Conservation (phyloP, 2,113 vertebrate species). For the Actenoides lindsayi region DNA sequence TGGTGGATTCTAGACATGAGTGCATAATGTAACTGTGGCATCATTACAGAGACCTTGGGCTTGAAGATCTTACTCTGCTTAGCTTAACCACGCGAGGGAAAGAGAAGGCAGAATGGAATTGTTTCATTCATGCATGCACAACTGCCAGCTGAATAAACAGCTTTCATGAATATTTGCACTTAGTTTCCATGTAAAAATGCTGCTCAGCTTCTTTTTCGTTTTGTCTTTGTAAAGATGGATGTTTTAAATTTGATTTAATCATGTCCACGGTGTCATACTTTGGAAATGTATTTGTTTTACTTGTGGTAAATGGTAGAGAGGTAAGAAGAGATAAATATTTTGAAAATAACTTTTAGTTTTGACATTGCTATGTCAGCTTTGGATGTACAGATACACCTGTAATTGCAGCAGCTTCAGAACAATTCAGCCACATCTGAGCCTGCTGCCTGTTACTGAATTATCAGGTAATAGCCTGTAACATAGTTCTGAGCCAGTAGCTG, state of each 20-base stretch:
- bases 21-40: not conserved
- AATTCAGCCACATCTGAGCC: not conserved
- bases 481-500: not conserved
- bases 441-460: not conserved
- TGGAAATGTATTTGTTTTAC: not conserved
- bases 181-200: not conserved
- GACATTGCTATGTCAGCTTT: not conserved
- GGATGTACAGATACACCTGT: not conserved
- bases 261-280: not conserved
- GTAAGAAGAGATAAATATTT: not conserved
- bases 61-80: not conserved
- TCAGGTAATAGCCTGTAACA: not conserved
- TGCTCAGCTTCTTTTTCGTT: not conserved
- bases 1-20: rapidly evolving
- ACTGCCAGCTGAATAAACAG: not conserved
- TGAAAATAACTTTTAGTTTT: not conserved
- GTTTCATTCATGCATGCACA: rapidly evolving
- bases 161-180: not conserved
- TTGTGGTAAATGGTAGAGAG: not conserved
- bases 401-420: not conserved
- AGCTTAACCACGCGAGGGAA: not conserved
- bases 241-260: not conserved
- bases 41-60: not conserved
- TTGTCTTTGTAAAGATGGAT: not conserved
- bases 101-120: not conserved